Base-by-base conservation (phyloP, 2,113 vertebrate species). In the Cephalopterus ornatus region DNA sequence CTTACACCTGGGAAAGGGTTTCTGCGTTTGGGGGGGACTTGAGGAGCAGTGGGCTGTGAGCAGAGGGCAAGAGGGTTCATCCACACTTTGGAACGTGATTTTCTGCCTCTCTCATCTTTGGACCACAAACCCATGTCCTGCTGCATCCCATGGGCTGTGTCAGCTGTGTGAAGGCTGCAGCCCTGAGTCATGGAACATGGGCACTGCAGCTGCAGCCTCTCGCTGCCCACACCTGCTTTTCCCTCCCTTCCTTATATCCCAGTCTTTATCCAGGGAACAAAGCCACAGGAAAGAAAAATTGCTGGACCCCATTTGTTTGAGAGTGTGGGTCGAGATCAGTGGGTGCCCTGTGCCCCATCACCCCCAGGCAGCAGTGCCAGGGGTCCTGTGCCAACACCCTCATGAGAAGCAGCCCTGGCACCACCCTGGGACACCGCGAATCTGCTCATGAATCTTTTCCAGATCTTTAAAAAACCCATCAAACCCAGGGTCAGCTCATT, bases 101-200 rank as follows among this genome's bases (percentile, higher is more conserved):
- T 77, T n/a, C 17, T 9, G 23, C 20, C 46, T 62, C 52, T 16
- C 67, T 42, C 0, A 6, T n/a, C n/a, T 65, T 15, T 6, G 30
- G 47, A 26, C 6, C 37, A 19, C 39, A 47, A 21, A 42, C 26
- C 37, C 46, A 7, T 0, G 4, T 24, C 50, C 70, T 47, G 75
- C 41, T 67, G 49, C 20, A 17, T 20, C 46, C 5, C 0, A 2
- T 7, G 47, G 72, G 46, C 33, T 1, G 6, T 7, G 68, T 20
- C 9, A 22, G 50, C 72, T 14, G 72, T 15, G 39, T 11, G 28
- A 23, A 24, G 52, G 73, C 59, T 21, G 62, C 44, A 27, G 68
- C 47, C 26, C 1, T 22, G n/a, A 74, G 37, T 55, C 88, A 39
- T 14, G 22, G 26, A 28, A 56, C 21, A 20, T 14, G 9, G 23